These are phyloP conservation scores for Halcyon leucocephala DNA, from an alignment of 2,797 vertebrate species.

Conservation along the genomic window DNA sequence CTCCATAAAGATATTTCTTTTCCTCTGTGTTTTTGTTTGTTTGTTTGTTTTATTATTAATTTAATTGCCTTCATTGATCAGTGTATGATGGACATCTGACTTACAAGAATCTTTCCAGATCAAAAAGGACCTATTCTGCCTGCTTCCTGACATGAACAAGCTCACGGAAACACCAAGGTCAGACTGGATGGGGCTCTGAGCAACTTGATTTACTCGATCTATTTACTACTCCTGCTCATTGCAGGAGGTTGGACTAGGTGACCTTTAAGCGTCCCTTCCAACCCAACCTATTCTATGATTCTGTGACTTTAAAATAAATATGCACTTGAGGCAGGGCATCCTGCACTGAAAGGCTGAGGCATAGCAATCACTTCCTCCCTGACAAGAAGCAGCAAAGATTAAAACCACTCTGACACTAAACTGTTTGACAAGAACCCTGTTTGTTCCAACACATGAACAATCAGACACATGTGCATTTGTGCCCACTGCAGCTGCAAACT, in stretches of 20 bases:
- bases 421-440: neutral
- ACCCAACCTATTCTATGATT: neutral
- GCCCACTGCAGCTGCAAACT: neutral
- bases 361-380: neutral
- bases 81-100: neutral
- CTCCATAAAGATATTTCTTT: neutral
- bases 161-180: neutral
- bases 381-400: conserved; percentile 3
- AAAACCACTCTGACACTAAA: neutral
- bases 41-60: neutral
- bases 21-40: neutral
- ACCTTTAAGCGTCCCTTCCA: neutral
- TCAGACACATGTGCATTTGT: neutral
- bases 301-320: neutral
- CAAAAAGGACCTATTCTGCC: neutral
- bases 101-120: neutral
- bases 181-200: neutral
- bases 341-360: neutral
- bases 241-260: neutral
- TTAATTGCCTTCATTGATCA: neutral
- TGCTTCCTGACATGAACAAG: neutral
- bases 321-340: neutral
- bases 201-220: neutral
- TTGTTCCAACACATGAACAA: neutral
- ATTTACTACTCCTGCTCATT: neutral